Percentiles rank a stretch among this genome's conserved stretches.
Evolutionary conservation across 2,888 invertebrate genomes (phyloP).

Genomic region (Halictus quadricinctus): DNA sequence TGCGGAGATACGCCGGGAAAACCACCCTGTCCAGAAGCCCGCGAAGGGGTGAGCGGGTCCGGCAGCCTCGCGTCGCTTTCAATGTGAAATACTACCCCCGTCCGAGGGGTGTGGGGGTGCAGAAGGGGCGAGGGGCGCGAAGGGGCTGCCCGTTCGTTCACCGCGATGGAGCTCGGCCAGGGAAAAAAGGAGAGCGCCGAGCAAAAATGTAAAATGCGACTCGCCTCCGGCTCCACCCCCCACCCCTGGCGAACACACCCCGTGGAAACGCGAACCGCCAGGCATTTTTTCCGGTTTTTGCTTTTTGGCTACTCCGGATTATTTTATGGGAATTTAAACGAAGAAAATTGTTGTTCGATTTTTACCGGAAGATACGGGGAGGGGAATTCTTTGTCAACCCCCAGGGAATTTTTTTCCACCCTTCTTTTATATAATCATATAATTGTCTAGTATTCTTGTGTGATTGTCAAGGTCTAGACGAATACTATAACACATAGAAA

Average conservation of each 20-base stretch:
- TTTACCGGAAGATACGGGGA: neutral
- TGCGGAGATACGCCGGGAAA: slow-evolving; percentile 70
- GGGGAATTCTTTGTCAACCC: too few species aligned
- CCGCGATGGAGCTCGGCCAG: slow-evolving; percentile 46
- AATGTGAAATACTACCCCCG: slow-evolving; percentile 74
- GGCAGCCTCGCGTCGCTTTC: slow-evolving; percentile 70
- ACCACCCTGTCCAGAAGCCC: slow-evolving; percentile 60
- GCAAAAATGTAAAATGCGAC: slow-evolving; percentile 77
- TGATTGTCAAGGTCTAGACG: too few species aligned
- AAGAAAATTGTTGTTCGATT: neutral
- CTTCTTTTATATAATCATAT: neutral
- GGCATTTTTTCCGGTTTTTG: slow-evolving; percentile 9
- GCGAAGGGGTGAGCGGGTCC: slow-evolving; percentile 51
- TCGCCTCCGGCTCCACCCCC: slow-evolving; percentile 72
- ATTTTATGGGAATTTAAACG: neutral
- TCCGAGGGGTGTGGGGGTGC: slow-evolving; percentile 29
- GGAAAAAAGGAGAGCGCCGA: slow-evolving; percentile 66
- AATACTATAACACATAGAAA: too few species aligned
- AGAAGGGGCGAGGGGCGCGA: slow-evolving; percentile 45
- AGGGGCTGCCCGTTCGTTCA: slow-evolving; percentile 72
- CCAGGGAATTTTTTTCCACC: too few species aligned
- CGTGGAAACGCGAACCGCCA: neutral
- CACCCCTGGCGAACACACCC: neutral
- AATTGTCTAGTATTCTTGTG: too few species aligned
- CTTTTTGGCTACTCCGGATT: neutral